Evolutionary conservation across 2,797 vertebrate species (phyloP).

Genomic region (Eulemur coronatus): DNA sequence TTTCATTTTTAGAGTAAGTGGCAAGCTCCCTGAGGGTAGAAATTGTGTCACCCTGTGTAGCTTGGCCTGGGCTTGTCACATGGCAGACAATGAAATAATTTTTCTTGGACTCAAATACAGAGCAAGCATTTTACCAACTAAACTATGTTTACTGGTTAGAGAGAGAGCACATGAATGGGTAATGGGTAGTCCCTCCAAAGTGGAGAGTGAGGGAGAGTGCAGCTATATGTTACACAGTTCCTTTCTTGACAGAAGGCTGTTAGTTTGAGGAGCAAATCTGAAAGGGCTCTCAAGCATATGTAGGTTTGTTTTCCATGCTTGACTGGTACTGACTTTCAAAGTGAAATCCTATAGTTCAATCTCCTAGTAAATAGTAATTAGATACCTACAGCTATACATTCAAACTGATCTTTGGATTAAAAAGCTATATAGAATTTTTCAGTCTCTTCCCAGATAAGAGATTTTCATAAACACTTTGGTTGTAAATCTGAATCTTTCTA

Average conservation of each 20-base stretch:
- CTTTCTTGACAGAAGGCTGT: slow-evolving; percentile 39
- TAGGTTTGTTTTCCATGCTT: slow-evolving; percentile 74
- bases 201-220: background rate
- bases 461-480: slow-evolving; percentile 17
- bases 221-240: background rate
- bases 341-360: slow-evolving; percentile 24
- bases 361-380: slow-evolving; percentile 44
- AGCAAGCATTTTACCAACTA: slow-evolving; percentile 42
- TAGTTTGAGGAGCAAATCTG: slow-evolving; percentile 32
- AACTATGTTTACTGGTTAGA: background rate
- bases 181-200: background rate
- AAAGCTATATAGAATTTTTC: background rate
- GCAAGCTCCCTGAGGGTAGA: slow-evolving; percentile 11
- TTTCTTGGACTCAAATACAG: slow-evolving; percentile 16
- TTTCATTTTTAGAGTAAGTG: slow-evolving; percentile 19
- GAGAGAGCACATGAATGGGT: background rate
- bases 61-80: background rate
- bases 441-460: background rate
- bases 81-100: background rate
- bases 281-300: slow-evolving; percentile 60
- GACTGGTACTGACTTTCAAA: slow-evolving; percentile 59
- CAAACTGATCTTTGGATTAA: slow-evolving; percentile 46
- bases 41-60: background rate
- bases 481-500: slow-evolving; percentile 51
- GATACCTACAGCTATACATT: slow-evolving; percentile 16